phyloP scores from a whole-genome alignment of 2,113 vertebrate genomes.

The Saccopteryx leptura region DNA sequence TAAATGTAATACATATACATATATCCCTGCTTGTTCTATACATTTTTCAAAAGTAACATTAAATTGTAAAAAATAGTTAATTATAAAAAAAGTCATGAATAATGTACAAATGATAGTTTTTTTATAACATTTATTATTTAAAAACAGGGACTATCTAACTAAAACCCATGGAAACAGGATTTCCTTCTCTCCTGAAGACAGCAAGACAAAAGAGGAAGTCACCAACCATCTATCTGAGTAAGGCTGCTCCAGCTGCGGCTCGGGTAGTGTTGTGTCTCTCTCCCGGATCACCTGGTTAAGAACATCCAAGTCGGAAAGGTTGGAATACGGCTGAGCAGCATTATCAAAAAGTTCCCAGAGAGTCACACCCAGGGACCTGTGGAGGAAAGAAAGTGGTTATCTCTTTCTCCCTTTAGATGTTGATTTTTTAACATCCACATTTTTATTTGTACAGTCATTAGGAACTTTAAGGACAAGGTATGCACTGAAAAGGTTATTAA shows the following conservation, averaged over 20 bases:
- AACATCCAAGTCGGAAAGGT: constrained; percentile 92
- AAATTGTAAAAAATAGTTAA: neutral
- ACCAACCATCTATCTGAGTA: constrained; percentile 94
- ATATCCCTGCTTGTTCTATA: neutral
- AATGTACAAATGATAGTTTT: neutral
- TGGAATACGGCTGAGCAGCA: constrained; percentile 92
- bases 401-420: neutral
- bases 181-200: neutral
- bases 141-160: neutral
- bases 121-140: neutral
- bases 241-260: constrained; percentile 93
- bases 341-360: constrained; percentile 97
- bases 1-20: neutral
- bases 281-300: constrained; percentile 92
- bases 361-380: constrained; percentile 96
- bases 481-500: neutral
- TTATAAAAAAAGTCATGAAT: neutral
- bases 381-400: constrained; percentile 32
- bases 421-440: neutral
- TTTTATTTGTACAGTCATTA: neutral
- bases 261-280: constrained; percentile 93
- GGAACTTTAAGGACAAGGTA: neutral
- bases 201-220: constrained; percentile 82
- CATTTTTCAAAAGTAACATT: neutral
- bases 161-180: neutral